These are phyloP conservation scores for Callyntrura guangdongensis DNA, from an alignment of 2,888 invertebrate genomes.

Conservation along the genomic window DNA sequence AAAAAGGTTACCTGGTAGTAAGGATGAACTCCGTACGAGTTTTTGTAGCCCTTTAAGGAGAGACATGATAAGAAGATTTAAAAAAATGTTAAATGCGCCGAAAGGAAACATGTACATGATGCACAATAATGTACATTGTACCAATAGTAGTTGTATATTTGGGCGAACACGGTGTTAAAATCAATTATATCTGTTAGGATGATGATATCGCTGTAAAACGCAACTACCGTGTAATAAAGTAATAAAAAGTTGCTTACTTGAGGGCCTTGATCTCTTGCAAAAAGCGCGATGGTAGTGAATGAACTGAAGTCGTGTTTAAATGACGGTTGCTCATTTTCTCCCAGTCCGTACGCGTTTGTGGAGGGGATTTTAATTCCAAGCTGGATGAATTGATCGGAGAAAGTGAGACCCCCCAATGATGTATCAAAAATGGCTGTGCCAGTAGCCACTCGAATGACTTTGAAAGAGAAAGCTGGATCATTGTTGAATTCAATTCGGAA, in stretches of 20 bases:
- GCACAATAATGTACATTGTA: too few species aligned
- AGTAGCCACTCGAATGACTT: constrained; percentile 79
- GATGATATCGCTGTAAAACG: not conserved
- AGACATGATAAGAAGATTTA: too few species aligned
- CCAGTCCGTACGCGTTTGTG: constrained; percentile 86
- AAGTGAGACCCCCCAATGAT: constrained; percentile 86
- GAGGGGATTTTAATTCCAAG: constrained; percentile 86
- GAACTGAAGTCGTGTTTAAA: constrained; percentile 86
- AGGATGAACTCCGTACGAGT: constrained; percentile 89
- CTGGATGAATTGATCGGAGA: constrained; percentile 87
- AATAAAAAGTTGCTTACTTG: constrained; percentile 69
- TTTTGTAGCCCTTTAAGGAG: constrained; percentile 74
- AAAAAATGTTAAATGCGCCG: not conserved
- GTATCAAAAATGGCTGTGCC: constrained; percentile 85
- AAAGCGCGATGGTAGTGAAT: constrained; percentile 86
- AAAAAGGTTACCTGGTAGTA: too few species aligned
- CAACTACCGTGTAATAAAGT: constrained; percentile 6
- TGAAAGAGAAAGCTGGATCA: constrained; percentile 78
- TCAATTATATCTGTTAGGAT: not conserved
- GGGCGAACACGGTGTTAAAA: too few species aligned
- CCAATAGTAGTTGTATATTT: too few species aligned
- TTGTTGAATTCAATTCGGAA: constrained; percentile 75
- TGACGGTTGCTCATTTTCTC: constrained; percentile 86
- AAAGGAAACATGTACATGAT: too few species aligned
- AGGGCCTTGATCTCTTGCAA: constrained; percentile 86